These are phyloP conservation scores for Apostichopus californicus DNA, from an alignment of 35 echinoderm and acorn worm species.

Conservation along the genomic window DNA sequence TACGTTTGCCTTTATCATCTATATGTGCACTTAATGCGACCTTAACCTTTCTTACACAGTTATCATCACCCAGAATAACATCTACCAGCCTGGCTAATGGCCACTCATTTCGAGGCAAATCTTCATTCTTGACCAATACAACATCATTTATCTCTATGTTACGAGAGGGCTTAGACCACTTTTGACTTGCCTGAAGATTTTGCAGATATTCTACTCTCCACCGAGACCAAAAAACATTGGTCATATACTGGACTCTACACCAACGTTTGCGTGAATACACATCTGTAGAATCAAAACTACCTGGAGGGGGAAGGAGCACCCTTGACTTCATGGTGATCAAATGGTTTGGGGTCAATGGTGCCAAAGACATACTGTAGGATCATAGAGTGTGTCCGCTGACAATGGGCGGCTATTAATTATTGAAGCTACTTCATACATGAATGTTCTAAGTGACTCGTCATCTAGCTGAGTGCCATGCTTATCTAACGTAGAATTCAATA, in stretches of 20 bases:
- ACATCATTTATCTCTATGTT: constrained; percentile 61
- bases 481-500: constrained; percentile 58
- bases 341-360: constrained; percentile 78
- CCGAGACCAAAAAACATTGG: constrained; percentile 50
- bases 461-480: constrained; percentile 58
- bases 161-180: constrained; percentile 36
- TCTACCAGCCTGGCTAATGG: constrained; percentile 50
- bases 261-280: background rate
- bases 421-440: constrained; percentile 70
- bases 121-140: constrained; percentile 54
- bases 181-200: constrained; percentile 52
- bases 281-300: background rate
- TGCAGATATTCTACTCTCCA: constrained; percentile 81
- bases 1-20: constrained; percentile 43
- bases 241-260: background rate
- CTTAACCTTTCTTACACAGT: constrained; percentile 60
- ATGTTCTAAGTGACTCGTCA: constrained; percentile 78
- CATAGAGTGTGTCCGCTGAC: constrained; percentile 25
- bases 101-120: constrained; percentile 62
- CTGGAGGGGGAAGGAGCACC: background rate
- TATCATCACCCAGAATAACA: constrained; percentile 24
- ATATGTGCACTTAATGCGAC: constrained; percentile 20
- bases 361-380: constrained; percentile 53
- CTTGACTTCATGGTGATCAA: constrained; percentile 6
- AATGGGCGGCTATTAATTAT: background rate